Conservation (phyloP, 2,797 vertebrate genomes). For the Micropoecilia bifurca region DNA sequence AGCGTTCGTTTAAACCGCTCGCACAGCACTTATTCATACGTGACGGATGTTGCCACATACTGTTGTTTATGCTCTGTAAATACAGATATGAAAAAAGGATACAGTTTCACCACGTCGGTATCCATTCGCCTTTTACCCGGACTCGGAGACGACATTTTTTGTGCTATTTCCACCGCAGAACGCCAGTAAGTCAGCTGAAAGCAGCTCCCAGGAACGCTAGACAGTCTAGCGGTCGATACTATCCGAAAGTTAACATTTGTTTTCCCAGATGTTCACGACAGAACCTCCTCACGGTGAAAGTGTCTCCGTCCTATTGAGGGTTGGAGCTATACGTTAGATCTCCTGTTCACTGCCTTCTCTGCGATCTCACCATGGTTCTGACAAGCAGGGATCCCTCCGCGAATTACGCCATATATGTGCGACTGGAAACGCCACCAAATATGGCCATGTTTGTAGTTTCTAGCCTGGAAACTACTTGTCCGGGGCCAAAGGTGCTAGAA, state of each 20-base stretch:
- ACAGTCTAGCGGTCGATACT: constrained; percentile 74
- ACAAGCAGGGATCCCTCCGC: constrained; percentile 80
- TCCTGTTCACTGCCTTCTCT: constrained; percentile 68
- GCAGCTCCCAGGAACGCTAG: constrained; percentile 72
- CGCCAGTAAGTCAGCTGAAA: constrained; percentile 68
- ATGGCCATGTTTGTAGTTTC: constrained; percentile 71
- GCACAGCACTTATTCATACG: constrained; percentile 24
- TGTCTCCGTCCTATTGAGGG: constrained; percentile 49
- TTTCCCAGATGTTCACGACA: constrained; percentile 61
- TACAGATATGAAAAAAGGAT: constrained; percentile 89
- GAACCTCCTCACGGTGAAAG: constrained; percentile 64
- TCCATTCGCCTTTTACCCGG: constrained; percentile 98
- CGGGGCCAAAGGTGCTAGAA: not conserved
- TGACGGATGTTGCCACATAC: constrained; percentile 28
- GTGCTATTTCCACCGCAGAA: constrained; percentile 84
- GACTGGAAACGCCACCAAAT: constrained; percentile 59
- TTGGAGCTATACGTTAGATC: constrained; percentile 64
- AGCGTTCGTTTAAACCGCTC: constrained; percentile 19
- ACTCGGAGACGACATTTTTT: constrained; percentile 94
- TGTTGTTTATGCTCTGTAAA: constrained; percentile 80
- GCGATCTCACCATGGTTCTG: constrained; percentile 68
- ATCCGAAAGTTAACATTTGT: constrained; percentile 83
- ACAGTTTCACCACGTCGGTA: constrained; percentile 99
- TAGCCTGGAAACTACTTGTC: not conserved
- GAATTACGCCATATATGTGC: constrained; percentile 67